These are phyloP conservation scores for Scaptodrosophila lebanonensis DNA, from an alignment of 1,140 invertebrate genomes.

Conservation along the genomic window DNA sequence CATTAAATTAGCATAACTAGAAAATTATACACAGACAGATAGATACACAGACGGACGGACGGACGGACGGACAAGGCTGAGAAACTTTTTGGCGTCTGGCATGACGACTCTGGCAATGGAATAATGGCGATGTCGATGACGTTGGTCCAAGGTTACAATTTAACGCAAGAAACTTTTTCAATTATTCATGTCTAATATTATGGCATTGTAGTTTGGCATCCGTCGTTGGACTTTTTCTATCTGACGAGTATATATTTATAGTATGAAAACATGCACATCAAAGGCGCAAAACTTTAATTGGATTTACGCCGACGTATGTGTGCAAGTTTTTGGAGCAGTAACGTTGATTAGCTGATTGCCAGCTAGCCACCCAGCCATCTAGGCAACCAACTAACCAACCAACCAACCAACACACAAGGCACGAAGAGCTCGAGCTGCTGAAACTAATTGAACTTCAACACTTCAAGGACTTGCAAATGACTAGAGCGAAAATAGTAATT, in stretches of 20 bases:
- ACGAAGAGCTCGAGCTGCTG: too few species aligned
- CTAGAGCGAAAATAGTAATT: conserved; percentile 72
- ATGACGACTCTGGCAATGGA: not conserved
- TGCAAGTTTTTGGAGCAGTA: conserved; percentile 1
- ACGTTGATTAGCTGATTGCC: conserved; percentile 61
- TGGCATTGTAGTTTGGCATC: conserved; percentile 42
- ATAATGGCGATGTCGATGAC: not conserved
- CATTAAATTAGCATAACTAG: conserved; percentile 72
- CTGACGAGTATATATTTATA: conserved; percentile 43
- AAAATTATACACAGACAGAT: conserved; percentile 52
- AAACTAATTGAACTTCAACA: conserved; percentile 70
- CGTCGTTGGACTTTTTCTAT: conserved; percentile 39
- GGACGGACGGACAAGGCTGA: conserved; percentile 22
- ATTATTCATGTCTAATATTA: conserved; percentile 71
- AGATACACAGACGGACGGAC: not conserved
- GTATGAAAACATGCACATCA: conserved; percentile 65
- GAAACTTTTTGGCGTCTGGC: conserved; percentile 32
- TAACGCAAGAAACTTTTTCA: conserved; percentile 61
- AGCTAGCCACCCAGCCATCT: conserved; percentile 24
- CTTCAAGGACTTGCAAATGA: conserved; percentile 72
- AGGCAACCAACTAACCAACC: conserved; percentile 36
- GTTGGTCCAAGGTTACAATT: conserved; percentile 58
- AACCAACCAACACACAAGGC: too few species aligned
- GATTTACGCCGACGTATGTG: conserved; percentile 34
- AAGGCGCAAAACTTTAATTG: conserved; percentile 71